Base-by-base conservation (phyloP, 1,140 invertebrate species). In the Zaprionus gabonicus region DNA sequence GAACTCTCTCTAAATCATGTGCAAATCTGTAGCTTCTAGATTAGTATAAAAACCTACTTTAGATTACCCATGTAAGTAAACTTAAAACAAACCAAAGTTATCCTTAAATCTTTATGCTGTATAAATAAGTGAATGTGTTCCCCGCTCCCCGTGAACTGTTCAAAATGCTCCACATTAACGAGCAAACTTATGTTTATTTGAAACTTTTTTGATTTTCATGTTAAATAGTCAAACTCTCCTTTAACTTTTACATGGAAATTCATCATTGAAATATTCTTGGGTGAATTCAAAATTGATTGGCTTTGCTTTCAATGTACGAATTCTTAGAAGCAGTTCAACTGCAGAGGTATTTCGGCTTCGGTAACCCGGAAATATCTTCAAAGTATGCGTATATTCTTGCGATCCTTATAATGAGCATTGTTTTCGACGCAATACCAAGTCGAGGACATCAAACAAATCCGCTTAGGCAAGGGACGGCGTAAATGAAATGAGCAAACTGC, bases 371-470 rank as follows among this genome's bases (percentile, higher is more conserved):
- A 23, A 15, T 23, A 36, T 41, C 20, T 36, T 38, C 17, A 58
- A 58, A 58, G 58, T 49, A 80, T 80, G 38, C 62, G 41, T 62
- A 46, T 69, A 80, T 13, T 9, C 46, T 82, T 62, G 49, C 67
- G 71, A 66, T 59, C 63, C 71, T 71, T 57, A 72, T 76, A 88
- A 83, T 87, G 80, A 87, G 74, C 81, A 78, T 87, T 84, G 80
- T 87, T 73, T 86, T 62, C 63, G 27, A 49, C 62, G 60, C 63
- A 78, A 69, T 58, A 53, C 38, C 41, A 49, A 58, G 72, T 36
- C 46, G 36, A 77, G 71, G 66, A 86, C 83, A 88, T 87, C 84
- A 87, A 87, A 87, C 73, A 80, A 87, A 76, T 83, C 83, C 67
- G 83, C 84, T 88, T 80, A 75, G 68, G 44, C 82, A 69, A 82